Conservation (phyloP, 2,113 vertebrate genomes). For the Amia ocellicauda region DNA sequence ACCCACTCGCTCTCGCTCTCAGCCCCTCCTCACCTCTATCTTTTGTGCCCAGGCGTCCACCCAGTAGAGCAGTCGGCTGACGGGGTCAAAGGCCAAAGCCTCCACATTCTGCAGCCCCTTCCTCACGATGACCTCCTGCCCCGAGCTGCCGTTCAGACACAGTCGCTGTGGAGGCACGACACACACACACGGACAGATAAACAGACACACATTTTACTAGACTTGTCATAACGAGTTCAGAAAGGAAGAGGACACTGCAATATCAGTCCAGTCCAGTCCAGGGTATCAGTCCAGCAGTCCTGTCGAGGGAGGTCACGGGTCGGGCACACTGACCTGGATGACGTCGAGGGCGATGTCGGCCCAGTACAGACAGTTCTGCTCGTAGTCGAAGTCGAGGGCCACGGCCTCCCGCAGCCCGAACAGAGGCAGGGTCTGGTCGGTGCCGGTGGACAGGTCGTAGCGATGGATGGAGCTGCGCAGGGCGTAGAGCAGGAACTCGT, state of each 20-base stretch:
- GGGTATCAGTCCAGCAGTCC: no score
- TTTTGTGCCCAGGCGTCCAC: slow-evolving; percentile 90
- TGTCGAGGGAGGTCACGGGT: no score
- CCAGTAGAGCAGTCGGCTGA: slow-evolving; percentile 92
- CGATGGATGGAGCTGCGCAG: slow-evolving; percentile 90
- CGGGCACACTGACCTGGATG: slow-evolving; percentile 84
- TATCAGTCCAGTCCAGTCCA: neutral
- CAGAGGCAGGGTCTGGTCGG: slow-evolving; percentile 83
- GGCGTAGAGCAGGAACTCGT: slow-evolving; percentile 93
- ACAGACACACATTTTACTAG: neutral
- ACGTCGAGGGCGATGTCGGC: slow-evolving; percentile 88
- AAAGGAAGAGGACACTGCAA: no score
- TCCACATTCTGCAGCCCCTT: slow-evolving; percentile 88
- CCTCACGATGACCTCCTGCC: slow-evolving; percentile 86
- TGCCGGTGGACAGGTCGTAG: slow-evolving; percentile 84
- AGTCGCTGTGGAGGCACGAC: slow-evolving; percentile 73
- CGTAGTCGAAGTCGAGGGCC: slow-evolving; percentile 93
- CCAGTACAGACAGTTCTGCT: slow-evolving; percentile 94
- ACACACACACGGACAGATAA: neutral
- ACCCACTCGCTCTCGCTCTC: neutral
- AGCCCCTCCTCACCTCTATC: slow-evolving; percentile 78
- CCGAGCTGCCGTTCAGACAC: slow-evolving; percentile 88
- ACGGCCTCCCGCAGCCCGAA: slow-evolving; percentile 80
- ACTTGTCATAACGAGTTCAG: no score
- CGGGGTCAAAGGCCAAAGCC: slow-evolving; percentile 89